phyloP scores from a whole-genome alignment of 2,888 invertebrate species.

The Aproaerema taeniolella region DNA sequence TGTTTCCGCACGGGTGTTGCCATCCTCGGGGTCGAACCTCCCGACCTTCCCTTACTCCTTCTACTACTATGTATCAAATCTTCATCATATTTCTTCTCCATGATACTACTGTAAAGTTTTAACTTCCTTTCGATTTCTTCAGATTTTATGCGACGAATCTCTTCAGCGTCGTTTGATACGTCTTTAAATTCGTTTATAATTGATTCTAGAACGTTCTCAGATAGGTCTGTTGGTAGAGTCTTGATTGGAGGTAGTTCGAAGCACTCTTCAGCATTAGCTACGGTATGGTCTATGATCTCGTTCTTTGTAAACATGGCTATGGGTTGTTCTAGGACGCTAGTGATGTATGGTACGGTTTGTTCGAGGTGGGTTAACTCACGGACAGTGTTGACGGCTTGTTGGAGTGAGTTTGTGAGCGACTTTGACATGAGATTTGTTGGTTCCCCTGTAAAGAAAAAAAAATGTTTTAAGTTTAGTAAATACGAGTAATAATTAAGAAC shows the following conservation, averaged over 20 bases:
- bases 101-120: conserved; percentile 83
- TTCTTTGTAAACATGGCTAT: conserved; percentile 51
- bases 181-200: conserved; percentile 63
- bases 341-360: conserved; percentile 58
- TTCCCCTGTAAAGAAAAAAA: conserved; percentile 52
- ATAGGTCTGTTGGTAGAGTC: conserved; percentile 62
- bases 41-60: conserved; percentile 45
- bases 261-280: conserved; percentile 83
- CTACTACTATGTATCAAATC: conserved; percentile 80
- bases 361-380: conserved; percentile 55
- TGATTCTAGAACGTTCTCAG: conserved; percentile 57
- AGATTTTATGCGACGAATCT: conserved; percentile 42
- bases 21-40: conserved; percentile 43
- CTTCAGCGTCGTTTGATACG: conserved; percentile 48
- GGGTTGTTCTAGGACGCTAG: conserved; percentile 60
- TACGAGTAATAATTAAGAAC: neutral
- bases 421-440: conserved; percentile 58
- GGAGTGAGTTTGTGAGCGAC: conserved; percentile 59
- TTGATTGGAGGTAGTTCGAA: conserved; percentile 82
- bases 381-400: conserved; percentile 64
- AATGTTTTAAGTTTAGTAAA: too few relatives aligned
- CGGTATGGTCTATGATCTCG: conserved; percentile 38
- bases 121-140: conserved; percentile 70
- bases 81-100: conserved; percentile 84
- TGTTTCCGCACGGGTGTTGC: conserved; percentile 39